Base-by-base conservation (phyloP, 2,113 vertebrate genomes). In the Callaeas wilsoni region DNA sequence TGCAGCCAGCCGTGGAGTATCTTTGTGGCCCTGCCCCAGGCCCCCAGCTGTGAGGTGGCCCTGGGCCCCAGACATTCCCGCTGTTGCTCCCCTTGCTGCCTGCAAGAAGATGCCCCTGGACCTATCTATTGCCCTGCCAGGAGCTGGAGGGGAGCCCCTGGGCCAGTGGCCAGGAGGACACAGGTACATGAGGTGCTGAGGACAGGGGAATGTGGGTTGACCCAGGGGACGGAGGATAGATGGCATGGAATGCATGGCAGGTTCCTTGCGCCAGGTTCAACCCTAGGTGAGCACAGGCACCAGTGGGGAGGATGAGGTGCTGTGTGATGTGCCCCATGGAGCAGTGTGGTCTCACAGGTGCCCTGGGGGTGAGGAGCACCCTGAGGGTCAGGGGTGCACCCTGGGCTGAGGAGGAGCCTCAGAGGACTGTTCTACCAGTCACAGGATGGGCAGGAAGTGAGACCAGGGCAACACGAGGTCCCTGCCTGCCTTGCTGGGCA, bases 1-100 rank as follows among this genome's bases (percentile, higher is more conserved):
- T 87, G 60, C 68, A 80, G 80, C 62, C 46, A 2, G 53, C 87
- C 92, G 82, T 65, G 89, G 63, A 91, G 87, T 84, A 94, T 94
- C 93, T 79, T 62, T 25, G 29, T 95, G 87, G 69, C 78, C 65
- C 49, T 83, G 37, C 44, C 75, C n/a, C 2, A 1, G 39, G 41
- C 63, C 21, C 53, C 91, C 87, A 73, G 78, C 84, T 84, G 78
- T 50, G 87, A 87, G 70, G 87, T 68, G 74, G 21, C 62, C 46
- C 65, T 69, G 92, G 65, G 76, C 23, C 32, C 21, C 55, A 23
- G 42, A 42, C 27, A 67, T 39, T 64, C 50, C 65, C 52, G 15
- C 30, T 18, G 33, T 46, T 11, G 0, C 53, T 73, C 10, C 33
- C 12, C 20, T 77, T 4, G 4, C 39, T 44, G 67, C 26, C 65